These are phyloP conservation scores for Tichodroma muraria DNA, from an alignment of 2,113 vertebrate species.

Conservation along the genomic window DNA sequence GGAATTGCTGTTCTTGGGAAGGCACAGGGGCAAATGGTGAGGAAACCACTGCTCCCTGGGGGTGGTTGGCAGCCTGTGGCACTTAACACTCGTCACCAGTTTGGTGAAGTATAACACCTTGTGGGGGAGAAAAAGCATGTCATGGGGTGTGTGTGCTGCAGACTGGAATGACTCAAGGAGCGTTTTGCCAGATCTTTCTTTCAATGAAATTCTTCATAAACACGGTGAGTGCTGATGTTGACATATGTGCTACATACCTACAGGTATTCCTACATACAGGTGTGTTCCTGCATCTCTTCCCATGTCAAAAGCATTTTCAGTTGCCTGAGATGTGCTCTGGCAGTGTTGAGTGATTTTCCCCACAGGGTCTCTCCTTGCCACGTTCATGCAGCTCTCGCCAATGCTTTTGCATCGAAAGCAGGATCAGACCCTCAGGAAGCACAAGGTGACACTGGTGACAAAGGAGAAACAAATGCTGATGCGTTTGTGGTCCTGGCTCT, in stretches of 20 bases:
- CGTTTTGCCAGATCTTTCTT: background rate
- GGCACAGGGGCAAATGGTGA: background rate
- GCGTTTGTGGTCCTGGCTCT: background rate
- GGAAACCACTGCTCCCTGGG: background rate
- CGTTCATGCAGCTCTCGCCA: accelerated
- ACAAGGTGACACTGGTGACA: background rate
- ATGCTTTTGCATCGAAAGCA: background rate
- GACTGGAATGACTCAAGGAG: background rate
- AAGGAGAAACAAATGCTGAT: background rate
- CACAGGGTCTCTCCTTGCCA: background rate
- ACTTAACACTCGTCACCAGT: background rate
- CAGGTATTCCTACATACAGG: accelerated
- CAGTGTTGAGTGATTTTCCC: background rate
- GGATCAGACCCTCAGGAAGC: background rate
- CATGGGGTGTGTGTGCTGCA: background rate
- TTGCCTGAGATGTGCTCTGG: background rate
- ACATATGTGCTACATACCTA: background rate
- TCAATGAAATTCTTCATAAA: background rate
- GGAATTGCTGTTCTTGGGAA: background rate
- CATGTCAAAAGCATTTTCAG: background rate
- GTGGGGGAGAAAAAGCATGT: background rate
- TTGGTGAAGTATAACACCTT: background rate
- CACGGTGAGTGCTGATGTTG: background rate
- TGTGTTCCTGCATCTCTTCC: background rate
- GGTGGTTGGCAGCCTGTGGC: background rate